Conservation (phyloP, 2,797 vertebrate species). For the Typhlichthys subterraneus region DNA sequence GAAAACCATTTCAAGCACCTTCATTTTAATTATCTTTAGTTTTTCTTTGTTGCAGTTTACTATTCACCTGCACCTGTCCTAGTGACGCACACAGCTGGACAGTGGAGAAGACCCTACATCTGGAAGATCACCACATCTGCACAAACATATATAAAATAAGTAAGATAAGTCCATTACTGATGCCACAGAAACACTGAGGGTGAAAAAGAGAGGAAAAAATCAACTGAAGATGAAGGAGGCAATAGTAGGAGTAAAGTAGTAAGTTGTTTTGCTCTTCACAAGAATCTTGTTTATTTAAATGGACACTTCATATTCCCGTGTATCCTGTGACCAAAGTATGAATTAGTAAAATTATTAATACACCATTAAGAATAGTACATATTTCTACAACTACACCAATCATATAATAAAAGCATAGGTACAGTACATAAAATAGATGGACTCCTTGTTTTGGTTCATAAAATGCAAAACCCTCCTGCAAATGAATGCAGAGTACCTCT, state of each 20-base stretch:
- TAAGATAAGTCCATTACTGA: conserved; percentile 26
- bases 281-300: conserved; percentile 70
- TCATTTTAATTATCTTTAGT: conserved; percentile 30
- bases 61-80: conserved; percentile 83
- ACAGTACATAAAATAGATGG: too few species aligned
- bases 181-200: conserved; percentile 15
- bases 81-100: conserved; percentile 61
- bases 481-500: too few species aligned
- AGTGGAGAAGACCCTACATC: conserved; percentile 54
- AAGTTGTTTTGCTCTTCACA: conserved; percentile 41
- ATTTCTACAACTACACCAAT: too few species aligned
- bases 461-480: too few species aligned
- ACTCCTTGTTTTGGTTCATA: too few species aligned
- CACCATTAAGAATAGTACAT: too few species aligned
- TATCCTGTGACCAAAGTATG: conserved; percentile 78
- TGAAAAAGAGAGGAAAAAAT: conserved; percentile 23
- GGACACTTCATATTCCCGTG: conserved; percentile 92
- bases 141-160: conserved; percentile 42
- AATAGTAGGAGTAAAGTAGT: conserved; percentile 63
- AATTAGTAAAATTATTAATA: conserved; percentile 8
- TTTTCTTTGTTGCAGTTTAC: conserved; percentile 57
- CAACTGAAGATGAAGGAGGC: conserved; percentile 46
- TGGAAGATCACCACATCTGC: conserved; percentile 41
- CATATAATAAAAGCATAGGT: too few species aligned
- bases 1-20: too few species aligned